Percentiles rank a stretch among this genome's conserved stretches.
Conservation (phyloP, 2,888 invertebrate species). For the Spisula solida region DNA sequence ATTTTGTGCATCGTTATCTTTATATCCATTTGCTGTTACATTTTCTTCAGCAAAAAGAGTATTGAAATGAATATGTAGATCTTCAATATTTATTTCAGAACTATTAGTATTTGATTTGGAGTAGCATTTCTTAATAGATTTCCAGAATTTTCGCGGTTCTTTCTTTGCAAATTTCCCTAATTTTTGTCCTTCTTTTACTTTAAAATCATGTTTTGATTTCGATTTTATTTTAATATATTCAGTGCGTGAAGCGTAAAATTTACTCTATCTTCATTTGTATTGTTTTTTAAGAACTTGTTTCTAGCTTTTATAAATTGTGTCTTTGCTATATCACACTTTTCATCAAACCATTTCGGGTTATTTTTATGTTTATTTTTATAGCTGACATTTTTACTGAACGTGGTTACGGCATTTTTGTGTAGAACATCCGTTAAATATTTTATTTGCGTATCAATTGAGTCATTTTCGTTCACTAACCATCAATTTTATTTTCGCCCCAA, state of each 20-base stretch:
- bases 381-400: too few relatives aligned
- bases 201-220: not conserved
- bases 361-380: not conserved
- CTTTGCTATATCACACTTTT: not conserved
- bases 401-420: too few relatives aligned
- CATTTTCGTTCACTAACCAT: too few relatives aligned
- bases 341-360: slow-evolving; percentile 8
- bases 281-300: not conserved
- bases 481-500: too few relatives aligned
- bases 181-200: not conserved
- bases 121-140: slow-evolving; percentile 2
- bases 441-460: too few relatives aligned
- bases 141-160: slow-evolving; percentile 16
- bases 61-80: slow-evolving; percentile 18
- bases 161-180: slow-evolving; percentile 2
- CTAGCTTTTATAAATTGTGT: not conserved
- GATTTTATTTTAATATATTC: not conserved
- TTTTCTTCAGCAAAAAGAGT: not conserved
- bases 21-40: too few relatives aligned
- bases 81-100: not conserved
- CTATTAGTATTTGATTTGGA: not conserved
- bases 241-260: not conserved
- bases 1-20: not conserved
- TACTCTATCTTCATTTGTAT: too few relatives aligned
- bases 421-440: too few relatives aligned